Evolutionary conservation across 2,113 vertebrate species (phyloP).

Genomic region (Gallinago undulata): DNA sequence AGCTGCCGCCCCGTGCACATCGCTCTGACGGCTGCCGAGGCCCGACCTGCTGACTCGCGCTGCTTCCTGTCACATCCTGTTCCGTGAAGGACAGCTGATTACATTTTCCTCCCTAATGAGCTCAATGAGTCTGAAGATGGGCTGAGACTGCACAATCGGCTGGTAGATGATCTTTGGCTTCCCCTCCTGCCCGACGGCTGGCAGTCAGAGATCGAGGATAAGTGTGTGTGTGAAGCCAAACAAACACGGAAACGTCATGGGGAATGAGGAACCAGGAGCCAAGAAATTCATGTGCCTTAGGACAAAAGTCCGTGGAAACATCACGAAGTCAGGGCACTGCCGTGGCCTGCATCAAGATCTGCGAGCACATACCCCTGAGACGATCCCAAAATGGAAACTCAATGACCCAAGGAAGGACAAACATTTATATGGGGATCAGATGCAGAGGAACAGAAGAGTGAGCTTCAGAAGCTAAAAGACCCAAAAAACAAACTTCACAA

Average conservation of each 20-base stretch:
- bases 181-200: neutral
- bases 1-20: neutral
- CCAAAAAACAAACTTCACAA: neutral
- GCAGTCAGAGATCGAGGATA: neutral
- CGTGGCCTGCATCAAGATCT: neutral
- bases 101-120: neutral
- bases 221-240: neutral
- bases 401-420: neutral
- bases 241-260: rapidly evolving
- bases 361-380: neutral
- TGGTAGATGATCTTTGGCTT: neutral
- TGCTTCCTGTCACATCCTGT: neutral
- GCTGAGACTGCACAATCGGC: neutral
- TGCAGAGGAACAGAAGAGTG: neutral
- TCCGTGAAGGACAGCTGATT: neutral
- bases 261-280: neutral
- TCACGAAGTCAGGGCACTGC: neutral
- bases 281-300: neutral
- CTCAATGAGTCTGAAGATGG: neutral
- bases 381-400: neutral
- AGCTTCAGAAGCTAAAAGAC: neutral
- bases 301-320: neutral
- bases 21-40: neutral
- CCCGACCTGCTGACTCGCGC: neutral
- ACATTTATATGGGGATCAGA: neutral